Evolutionary conservation across 1,140 invertebrate genomes (phyloP), one percentile per base, ranked within the genome.

Genomic region (Drosophila takahashii): DNA sequence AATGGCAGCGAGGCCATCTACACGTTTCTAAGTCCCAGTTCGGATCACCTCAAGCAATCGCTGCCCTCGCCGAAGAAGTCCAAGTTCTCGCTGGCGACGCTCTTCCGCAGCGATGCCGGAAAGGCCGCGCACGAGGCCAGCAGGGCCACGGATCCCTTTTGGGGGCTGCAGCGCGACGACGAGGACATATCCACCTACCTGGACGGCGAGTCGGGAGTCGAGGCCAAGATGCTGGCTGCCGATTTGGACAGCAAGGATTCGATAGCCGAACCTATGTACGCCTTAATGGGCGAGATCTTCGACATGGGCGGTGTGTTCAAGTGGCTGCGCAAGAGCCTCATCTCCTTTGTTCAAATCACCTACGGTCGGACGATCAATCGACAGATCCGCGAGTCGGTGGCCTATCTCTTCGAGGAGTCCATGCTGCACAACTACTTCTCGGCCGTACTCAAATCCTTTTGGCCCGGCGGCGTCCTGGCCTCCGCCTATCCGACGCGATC

Each of bases 341-440:
- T 98, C 67, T 96, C 96, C 8, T 98, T 98, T 93, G 97, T 98
- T 7, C 97, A 98, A 92, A 96, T 98, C 47, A 97, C 96, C 0
- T 98, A 97, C 92, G 97, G 97, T 7, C 93, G 96, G 65, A 98
- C 97, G 22, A 98, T 98, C 47, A 98, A 98, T 91, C 95, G 96
- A 94, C 97, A 98, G 94, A 95, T 98, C 41, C 94, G 96, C 74
- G 97, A 98, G 79, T 97, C 96, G 1, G 95, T 98, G 51, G 94
- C 95, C 11, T 97, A 96, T 95, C 92, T 97, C 58, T 96, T 98
- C 89, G 97, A 96, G 22, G 97, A 98, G 90, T 95, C 96, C 52
- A 98, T 98, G 96, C 92, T 98, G 60, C 95, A 98, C 80, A 97
- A 97, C 91, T 98, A 98, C 90, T 95, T 97, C 39, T 95, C 96